Base-by-base conservation (phyloP, 35 echinoderm and acorn worm species). In the Diadema setosum region DNA sequence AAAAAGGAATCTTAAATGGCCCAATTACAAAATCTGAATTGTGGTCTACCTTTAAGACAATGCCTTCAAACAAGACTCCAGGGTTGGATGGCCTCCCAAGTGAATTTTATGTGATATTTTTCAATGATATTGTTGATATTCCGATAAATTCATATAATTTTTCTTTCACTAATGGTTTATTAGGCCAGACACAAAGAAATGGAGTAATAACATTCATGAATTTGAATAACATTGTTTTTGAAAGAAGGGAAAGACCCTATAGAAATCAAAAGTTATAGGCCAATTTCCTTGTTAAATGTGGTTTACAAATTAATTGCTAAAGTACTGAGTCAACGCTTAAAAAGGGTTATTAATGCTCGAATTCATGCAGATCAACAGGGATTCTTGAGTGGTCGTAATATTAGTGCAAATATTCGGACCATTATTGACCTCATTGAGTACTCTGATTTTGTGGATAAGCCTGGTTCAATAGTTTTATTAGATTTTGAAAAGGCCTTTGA, bases 201-300 rank as follows among this genome's bases (percentile, higher is more conserved):
- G 45, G 81, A 8, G 50, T 83, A 16, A 83, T 83, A 16, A 83
- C 81, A n/a, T n/a, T n/a, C n/a, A n/a, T n/a, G n/a, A n/a, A n/a
- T n/a, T n/a, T n/a, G n/a, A n/a, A n/a, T n/a, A n/a, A n/a, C n/a
- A 57, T 57, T 83, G 50, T 27, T 83, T 56, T 40, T 40, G 23
- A 83, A 83, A 23, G 32, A 50, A 58, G 78, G 35, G 9, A 82
- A 82, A 49, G 81, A 83, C 58, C 30, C 49, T 26, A 6, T 52
- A 31, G 16, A 57, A 5, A 29, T 57, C 42, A 57, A 83, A 58
- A 83, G 42, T 33, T 32, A 57, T 57, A 57, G 81, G 25, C 81
- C 6, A 50, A 55, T 57, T 83, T 50, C 27, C 23, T 31, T 37
- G 12, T 83, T 24, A 33, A 5, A 14, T 27, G 45, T 55, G 26